Evolutionary conservation across 2,888 invertebrate species (phyloP).

Genomic region (Agrotis clavis): DNA sequence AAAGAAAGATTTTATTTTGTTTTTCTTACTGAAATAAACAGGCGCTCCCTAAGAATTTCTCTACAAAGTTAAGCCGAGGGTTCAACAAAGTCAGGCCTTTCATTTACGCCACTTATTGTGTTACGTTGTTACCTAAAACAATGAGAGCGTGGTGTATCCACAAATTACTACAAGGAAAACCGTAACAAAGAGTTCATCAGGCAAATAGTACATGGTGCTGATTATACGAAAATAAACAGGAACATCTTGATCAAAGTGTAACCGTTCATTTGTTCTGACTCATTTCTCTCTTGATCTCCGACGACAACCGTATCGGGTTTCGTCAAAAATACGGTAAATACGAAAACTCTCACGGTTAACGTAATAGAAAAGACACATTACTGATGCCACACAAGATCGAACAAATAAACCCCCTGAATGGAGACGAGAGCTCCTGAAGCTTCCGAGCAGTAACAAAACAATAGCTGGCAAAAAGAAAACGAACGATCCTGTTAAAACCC

Average conservation of each 20-base stretch:
- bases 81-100: constrained; percentile 48
- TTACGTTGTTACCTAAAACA: constrained; percentile 54
- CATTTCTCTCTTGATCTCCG: constrained; percentile 74
- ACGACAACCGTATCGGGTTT: constrained; percentile 56
- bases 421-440: constrained; percentile 70
- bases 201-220: constrained; percentile 57
- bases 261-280: constrained; percentile 75
- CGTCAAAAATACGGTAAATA: constrained; percentile 62
- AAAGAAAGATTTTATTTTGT: constrained; percentile 17
- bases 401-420: constrained; percentile 72
- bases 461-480: constrained; percentile 83
- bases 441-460: constrained; percentile 80
- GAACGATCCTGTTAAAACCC: constrained; percentile 83
- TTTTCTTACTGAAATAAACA: constrained; percentile 20
- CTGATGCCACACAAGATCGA: constrained; percentile 70
- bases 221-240: constrained; percentile 76
- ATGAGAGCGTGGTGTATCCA: constrained; percentile 33
- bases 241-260: constrained; percentile 74
- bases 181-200: constrained; percentile 51
- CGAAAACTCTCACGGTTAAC: constrained; percentile 42
- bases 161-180: constrained; percentile 48
- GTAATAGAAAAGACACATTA: constrained; percentile 72
- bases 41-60: constrained; percentile 20
- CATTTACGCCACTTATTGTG: constrained; percentile 45
- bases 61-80: constrained; percentile 28